Conservation (phyloP, 2,888 invertebrate species). For the Drosophila cognata region DNA sequence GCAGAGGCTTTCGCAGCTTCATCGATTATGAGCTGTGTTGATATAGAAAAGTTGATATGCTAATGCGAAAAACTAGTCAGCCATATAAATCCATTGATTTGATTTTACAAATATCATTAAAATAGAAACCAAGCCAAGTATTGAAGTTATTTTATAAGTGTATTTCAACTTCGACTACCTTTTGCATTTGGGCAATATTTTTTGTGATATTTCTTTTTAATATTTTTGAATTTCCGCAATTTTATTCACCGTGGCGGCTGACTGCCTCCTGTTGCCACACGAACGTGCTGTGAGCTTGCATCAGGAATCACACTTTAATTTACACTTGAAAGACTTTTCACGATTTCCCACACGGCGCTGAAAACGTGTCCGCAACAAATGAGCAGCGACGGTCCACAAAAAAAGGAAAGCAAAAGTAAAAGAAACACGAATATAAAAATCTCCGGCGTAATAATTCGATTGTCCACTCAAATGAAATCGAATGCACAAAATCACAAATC, state of each 20-base stretch:
- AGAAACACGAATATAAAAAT: constrained; percentile 34
- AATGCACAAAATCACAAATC: constrained; percentile 66
- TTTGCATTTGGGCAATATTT: background rate
- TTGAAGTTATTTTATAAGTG: constrained; percentile 10
- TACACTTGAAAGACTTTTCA: constrained; percentile 71
- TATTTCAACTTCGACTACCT: background rate
- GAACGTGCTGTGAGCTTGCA: constrained; percentile 65
- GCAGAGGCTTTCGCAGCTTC: background rate
- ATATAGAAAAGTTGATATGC: background rate
- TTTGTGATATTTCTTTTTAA: constrained; percentile 21
- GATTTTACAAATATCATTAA: background rate
- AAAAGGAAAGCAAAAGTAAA: constrained; percentile 31
- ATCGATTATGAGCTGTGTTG: background rate
- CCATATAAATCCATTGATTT: background rate
- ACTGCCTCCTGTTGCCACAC: constrained; percentile 22
- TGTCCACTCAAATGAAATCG: constrained; percentile 79
- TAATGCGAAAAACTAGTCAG: background rate
- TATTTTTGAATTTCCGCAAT: constrained; percentile 51
- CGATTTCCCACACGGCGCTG: constrained; percentile 62
- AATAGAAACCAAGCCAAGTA: background rate
- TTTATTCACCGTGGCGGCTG: constrained; percentile 40
- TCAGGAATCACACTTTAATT: constrained; percentile 70
- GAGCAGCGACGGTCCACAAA: constrained; percentile 68
- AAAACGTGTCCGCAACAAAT: constrained; percentile 79
- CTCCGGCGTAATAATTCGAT: constrained; percentile 72